Base-by-base conservation (phyloP, 1,140 invertebrate genomes). In the Atta colombica region DNA sequence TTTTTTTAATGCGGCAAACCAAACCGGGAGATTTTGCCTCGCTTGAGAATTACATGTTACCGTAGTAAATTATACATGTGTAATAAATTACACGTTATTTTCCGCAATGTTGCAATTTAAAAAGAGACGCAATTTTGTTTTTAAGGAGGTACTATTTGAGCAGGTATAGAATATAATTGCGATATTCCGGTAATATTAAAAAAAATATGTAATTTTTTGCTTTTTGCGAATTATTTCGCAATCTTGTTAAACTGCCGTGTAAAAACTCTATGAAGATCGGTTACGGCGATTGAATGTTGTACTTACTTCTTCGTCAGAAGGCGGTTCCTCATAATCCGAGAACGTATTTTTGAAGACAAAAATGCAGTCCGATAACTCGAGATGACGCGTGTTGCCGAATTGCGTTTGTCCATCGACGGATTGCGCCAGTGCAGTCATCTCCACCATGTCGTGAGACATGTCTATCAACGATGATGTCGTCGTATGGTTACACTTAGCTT, bases 311-410 rank as follows among this genome's bases (percentile, higher is more conserved):
- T 92, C 91, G 18, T 94, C 94, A 5, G 93, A 94, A 31, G 90
- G 53, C 51, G 94, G 94, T 63, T 95, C 94, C 89, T 95, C 95
- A 65, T 95, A 95, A 89, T 95, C 95, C 10, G 94, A 95, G 55
- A 92, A 14, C 0, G 94, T 93, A 72, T 92, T 87, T 90, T 95
- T 95, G 90, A 95, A 95, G 58, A 95, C 95, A 87, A 95, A 95
- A 89, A 95, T 93, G 89, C 93, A 92, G 4, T 95, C 94, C 12
- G 94, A 95, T 53, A 91, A 87, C 5, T 95, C 93, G 66, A 95
- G 91, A 45, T 82, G 51, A 65, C 95, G 92, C 35, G 86, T 61
- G 80, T 95, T 94, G 82, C 95, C 95, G 89, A 95, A 95, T 90
- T 95, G 95, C 61, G 95, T 95, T 88, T 95, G 93, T 60, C 72